Evolutionary conservation across 2,888 invertebrate genomes (phyloP), one percentile per base, ranked within the genome.

Genomic region (Megalurothrips usitatus): DNA sequence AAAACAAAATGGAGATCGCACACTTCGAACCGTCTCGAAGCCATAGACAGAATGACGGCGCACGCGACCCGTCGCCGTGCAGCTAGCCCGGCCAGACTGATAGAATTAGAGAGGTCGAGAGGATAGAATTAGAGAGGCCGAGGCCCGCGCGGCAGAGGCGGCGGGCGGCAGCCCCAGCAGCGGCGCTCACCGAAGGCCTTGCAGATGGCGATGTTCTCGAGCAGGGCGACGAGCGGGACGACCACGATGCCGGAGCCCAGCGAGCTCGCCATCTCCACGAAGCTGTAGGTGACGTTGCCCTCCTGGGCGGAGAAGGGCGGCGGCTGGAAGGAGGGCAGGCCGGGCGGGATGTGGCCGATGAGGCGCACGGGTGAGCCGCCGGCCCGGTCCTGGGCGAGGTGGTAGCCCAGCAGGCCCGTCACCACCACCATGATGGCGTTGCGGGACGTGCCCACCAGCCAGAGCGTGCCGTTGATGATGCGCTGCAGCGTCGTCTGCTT

Each of bases 191-290:
- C 92, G 87, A 97, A 97, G 47, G 96, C 96, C 89, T 97, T 97
- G 88, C 96, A 97, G 84, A 97, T 96, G 26, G 97, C 95, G 84
- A 97, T 95, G 85, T 95, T 94, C 87, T 97, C 97, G 87, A 98
- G 91, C 63, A 97, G 89, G 26, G 94, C 94, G 85, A 97, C 92
- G 48, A 98, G 88, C 1, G 97, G 96, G 80, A 97, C 91, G 34
- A 97, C 95, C 81, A 94, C 89, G 80, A 97, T 89, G 47, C 96
- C 96, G 52, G 94, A 93, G 80, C 96, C 95, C 86, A 97, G 90
- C 87, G 93, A 92, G 82, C 93, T 90, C 80, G 93, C 89, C 92
- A 96, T 94, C 79, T 94, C 92, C 26, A 91, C 84, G 86, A 95
- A 93, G 83, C 86, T 84, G 0, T 90, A 90, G 9, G 90, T 89